These are phyloP conservation scores for Galerucella pusilla DNA, from an alignment of 2,888 invertebrate species.

Conservation along the genomic window DNA sequence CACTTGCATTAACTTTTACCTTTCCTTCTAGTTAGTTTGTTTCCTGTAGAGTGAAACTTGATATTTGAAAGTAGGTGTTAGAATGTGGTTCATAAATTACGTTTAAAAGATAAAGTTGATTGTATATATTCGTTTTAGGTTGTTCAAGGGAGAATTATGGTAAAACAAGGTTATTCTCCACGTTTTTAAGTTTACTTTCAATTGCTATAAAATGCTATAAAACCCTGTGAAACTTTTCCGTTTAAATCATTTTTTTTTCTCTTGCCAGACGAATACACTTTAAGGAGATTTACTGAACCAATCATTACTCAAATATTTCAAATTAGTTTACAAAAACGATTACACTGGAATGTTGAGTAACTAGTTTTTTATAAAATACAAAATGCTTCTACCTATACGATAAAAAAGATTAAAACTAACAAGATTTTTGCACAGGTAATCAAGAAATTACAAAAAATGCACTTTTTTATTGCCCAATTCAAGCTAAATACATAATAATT, in stretches of 20 bases:
- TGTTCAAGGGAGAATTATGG: not conserved
- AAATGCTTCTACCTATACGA: not conserved
- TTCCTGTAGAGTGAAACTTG: constrained; percentile 19
- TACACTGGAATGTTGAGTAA: not conserved
- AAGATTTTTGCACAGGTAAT: too few species aligned
- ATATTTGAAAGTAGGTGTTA: constrained; percentile 8
- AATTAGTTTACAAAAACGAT: not conserved
- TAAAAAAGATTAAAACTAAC: too few species aligned
- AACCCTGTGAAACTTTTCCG: too few species aligned
- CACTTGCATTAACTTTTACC: constrained; percentile 19
- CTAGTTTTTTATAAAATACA: not conserved
- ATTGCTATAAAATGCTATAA: too few species aligned
- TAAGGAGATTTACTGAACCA: not conserved
- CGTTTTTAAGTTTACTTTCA: too few species aligned
- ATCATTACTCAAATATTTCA: not conserved
- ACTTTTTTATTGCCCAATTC: too few species aligned
- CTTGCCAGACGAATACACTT: too few species aligned
- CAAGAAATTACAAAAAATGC: too few species aligned
- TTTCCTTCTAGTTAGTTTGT: constrained; percentile 7
- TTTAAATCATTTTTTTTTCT: too few species aligned
- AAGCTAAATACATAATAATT: too few species aligned
- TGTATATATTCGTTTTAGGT: not conserved
- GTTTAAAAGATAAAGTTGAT: not conserved
- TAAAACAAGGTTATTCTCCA: too few species aligned
- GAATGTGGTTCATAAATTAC: not conserved